Evolutionary conservation across 2,113 vertebrate genomes (phyloP).

Genomic region (Epinephelus lanceolatus): DNA sequence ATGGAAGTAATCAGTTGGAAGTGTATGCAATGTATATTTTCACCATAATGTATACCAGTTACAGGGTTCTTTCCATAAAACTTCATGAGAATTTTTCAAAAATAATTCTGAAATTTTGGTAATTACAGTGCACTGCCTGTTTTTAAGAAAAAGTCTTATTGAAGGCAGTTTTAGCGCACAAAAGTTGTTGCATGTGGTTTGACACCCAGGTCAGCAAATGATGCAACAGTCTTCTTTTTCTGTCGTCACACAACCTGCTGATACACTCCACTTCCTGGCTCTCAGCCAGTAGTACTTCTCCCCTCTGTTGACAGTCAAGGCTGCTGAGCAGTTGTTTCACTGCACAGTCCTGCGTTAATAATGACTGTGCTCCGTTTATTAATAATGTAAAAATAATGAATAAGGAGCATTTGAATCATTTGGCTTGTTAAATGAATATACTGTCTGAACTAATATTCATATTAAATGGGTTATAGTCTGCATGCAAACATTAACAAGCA

Average conservation of each 20-base stretch:
- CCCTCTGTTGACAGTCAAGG: neutral
- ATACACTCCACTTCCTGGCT: constrained; percentile 27
- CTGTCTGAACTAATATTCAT: neutral
- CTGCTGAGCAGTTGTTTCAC: constrained; percentile 2
- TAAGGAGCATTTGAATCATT: neutral
- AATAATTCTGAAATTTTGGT: too few species aligned
- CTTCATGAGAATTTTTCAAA: neutral
- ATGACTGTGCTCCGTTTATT: neutral
- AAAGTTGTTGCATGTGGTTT: neutral
- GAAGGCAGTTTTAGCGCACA: neutral
- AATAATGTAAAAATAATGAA: neutral
- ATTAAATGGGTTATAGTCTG: neutral
- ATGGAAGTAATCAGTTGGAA: neutral
- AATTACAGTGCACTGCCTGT: too few species aligned
- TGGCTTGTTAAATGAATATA: neutral
- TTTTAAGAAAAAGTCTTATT: neutral
- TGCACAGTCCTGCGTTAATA: neutral
- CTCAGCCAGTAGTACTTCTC: constrained; percentile 8
- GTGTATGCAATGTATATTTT: neutral
- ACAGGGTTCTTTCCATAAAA: neutral
- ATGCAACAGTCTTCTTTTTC: neutral
- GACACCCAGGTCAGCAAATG: neutral
- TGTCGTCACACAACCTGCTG: constrained; percentile 20
- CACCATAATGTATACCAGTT: neutral
- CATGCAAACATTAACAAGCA: neutral